Conservation (phyloP, 2,888 invertebrate genomes). For the Meghimatium bilineatum region DNA sequence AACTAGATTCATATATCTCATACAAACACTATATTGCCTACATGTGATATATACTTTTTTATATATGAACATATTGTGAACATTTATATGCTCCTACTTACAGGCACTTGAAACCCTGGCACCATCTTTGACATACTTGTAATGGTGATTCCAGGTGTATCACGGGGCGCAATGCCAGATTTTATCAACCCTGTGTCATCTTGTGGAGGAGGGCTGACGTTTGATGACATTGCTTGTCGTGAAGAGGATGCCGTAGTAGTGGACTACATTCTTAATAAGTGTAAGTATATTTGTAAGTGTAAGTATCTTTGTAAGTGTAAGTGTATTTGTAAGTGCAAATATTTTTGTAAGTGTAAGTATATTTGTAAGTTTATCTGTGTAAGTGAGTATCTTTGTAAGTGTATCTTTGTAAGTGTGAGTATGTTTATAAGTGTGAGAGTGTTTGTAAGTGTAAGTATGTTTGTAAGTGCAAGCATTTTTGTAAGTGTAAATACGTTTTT, state of each 20-base stretch:
- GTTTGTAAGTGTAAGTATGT: too few species aligned
- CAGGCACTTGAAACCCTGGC: not conserved
- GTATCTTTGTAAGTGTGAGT: too few species aligned
- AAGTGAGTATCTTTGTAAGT: too few species aligned
- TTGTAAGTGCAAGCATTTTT: too few species aligned
- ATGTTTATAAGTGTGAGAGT: too few species aligned
- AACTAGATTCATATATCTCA: too few species aligned
- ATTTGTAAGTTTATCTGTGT: too few species aligned
- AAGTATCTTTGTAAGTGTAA: too few species aligned
- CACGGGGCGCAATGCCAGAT: conserved; percentile 65
- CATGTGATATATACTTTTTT: not conserved
- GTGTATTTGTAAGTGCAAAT: too few species aligned
- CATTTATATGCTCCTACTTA: not conserved
- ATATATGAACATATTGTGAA: not conserved
- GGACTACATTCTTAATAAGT: conserved; percentile 67
- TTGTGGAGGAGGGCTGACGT: conserved; percentile 62
- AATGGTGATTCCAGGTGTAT: conserved; percentile 15
- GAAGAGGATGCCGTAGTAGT: conserved; percentile 73
- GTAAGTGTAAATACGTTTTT: too few species aligned
- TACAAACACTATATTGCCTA: not conserved
- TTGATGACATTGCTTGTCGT: conserved; percentile 71
- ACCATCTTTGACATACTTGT: not conserved
- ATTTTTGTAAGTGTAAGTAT: too few species aligned
- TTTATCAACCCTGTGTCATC: conserved; percentile 62
- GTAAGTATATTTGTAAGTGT: conserved; percentile 9